phyloP scores from a whole-genome alignment of 2,113 vertebrate genomes.

The Trochalopteron elliotii region DNA sequence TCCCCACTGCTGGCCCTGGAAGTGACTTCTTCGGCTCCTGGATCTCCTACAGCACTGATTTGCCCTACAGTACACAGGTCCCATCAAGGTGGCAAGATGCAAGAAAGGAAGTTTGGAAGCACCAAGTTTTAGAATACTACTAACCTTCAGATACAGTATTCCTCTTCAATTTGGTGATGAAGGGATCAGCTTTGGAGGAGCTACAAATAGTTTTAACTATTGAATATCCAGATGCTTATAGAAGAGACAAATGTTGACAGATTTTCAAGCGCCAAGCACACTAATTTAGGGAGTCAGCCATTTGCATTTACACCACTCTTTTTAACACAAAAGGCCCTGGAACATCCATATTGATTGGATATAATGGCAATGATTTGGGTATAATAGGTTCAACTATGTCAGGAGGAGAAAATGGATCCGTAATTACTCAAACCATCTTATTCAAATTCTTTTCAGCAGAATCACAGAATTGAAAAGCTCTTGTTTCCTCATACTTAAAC shows the following conservation, averaged over 20 bases:
- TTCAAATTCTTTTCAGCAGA: background rate
- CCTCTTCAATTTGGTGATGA: background rate
- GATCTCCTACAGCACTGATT: background rate
- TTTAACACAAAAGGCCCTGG: background rate
- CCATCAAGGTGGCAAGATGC: background rate
- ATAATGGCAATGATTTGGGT: background rate
- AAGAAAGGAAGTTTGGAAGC: background rate
- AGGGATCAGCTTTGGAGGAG: background rate
- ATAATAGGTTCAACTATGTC: background rate
- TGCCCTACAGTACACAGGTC: background rate
- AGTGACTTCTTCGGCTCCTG: background rate
- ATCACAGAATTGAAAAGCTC: background rate
- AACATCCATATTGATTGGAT: fast-evolving
- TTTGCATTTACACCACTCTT: background rate
- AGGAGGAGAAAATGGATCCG: background rate
- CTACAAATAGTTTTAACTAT: background rate
- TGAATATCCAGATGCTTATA: background rate
- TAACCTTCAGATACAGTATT: background rate
- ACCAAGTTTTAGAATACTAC: background rate
- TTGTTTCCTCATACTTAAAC: background rate
- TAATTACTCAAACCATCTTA: background rate
- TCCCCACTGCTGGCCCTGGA: background rate
- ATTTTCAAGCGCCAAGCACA: background rate
- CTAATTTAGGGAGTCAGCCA: background rate
- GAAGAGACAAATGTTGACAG: background rate